Evolutionary conservation across 1,140 invertebrate species (phyloP), one percentile per base, ranked within the genome.

Genomic region (Cephus cinctus): DNA sequence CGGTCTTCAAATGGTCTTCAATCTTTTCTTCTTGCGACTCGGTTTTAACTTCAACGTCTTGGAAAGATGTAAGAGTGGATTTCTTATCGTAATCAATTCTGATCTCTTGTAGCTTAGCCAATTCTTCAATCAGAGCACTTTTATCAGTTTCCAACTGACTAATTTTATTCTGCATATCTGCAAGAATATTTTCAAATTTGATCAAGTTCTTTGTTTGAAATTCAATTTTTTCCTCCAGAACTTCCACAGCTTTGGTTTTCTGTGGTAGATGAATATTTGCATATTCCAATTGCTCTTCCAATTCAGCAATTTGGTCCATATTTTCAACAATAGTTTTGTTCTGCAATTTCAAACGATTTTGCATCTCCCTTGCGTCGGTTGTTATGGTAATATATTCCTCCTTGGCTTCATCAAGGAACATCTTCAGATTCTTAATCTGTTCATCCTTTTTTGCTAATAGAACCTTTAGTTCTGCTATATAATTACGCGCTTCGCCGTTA

Each of bases 391-490:
- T 63, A 20, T 66, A 74, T 11, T 76, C 74, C 27, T 67, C 50
- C 50, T 75, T 73, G 0, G 74, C 74, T 45, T 74, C 69, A 43
- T 76, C 68, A 4, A 76, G 51, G 21, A 72, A 58, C 5, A 55
- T 19, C 58, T 67, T 75, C 0, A 75, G 40, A 27, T 63, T 67
- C 63, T 67, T 68, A 12, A 65, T 54, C 4, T 61, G 58, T 14
- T 72, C 65, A 4, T 71, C 57, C 34, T 67, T 65, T 4, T 43
- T 32, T 4, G 19, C 31, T 4, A 71, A 54, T 47, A 74, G 63
- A 3, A 46, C 45, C 25, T 61, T 54, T 11, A 75, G 45, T 47
- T 69, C 63, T 16, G 67, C 23, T 4, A 70, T 34, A 15, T 61
- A 68, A 16, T 4, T 2, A 23, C 50, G 32, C 12, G 47, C 40